Evolutionary conservation across 2,888 invertebrate species (phyloP).

Genomic region (Hemistola chrysoprasaria): DNA sequence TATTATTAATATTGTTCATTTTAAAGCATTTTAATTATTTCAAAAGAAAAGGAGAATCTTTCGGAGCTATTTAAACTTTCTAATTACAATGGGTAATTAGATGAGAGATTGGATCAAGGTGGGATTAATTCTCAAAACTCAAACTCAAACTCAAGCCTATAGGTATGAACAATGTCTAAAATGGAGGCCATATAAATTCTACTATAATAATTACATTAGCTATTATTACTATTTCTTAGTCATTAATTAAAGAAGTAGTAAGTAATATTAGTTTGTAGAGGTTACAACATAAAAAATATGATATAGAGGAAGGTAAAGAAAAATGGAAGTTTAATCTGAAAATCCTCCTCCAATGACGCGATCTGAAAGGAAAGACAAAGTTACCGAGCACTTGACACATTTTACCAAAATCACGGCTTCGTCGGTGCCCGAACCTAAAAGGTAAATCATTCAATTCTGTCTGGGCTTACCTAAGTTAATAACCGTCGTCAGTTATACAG

Average conservation of each 20-base stretch:
- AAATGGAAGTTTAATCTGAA: background rate
- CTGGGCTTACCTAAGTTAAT: conserved; percentile 20
- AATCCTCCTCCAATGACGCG: background rate
- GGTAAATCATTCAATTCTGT: conserved; percentile 19
- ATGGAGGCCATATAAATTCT: conserved; percentile 3
- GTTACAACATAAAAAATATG: too few species aligned
- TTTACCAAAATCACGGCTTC: conserved; percentile 10
- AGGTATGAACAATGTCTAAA: conserved; percentile 5
- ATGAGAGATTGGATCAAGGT: background rate
- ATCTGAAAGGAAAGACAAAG: background rate
- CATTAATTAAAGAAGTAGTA: too few species aligned
- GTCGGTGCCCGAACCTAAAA: conserved; percentile 8
- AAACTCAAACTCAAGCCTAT: conserved; percentile 2
- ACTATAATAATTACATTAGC: background rate
- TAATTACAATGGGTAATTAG: conserved; percentile 15
- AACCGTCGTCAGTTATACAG: conserved; percentile 25
- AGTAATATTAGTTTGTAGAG: too few species aligned
- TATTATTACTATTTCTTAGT: too few species aligned
- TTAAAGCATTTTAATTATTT: too few species aligned
- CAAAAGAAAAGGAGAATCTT: too few species aligned
- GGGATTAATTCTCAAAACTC: conserved; percentile 10
- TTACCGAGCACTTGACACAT: conserved; percentile 11
- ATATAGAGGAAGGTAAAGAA: background rate
- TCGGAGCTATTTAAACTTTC: conserved; percentile 24
- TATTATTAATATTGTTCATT: too few species aligned